A percentile compares a stretch with the other conserved stretches of the same genome.
phyloP scores from a whole-genome alignment of 2,113 vertebrate species.

The Actenoides lindsayi region DNA sequence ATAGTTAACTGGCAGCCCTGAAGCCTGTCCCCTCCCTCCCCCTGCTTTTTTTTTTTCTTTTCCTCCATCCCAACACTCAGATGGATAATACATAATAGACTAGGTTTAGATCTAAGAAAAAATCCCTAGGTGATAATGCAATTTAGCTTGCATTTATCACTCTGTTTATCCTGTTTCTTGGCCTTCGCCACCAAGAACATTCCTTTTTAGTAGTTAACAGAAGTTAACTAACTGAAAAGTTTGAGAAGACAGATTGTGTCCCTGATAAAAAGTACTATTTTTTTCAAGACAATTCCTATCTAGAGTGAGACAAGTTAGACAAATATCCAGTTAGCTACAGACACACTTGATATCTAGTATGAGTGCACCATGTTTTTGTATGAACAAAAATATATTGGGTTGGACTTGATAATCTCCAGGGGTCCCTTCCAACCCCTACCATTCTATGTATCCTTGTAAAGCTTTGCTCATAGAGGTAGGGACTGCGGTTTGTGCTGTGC shows the following conservation, averaged over 20 bases:
- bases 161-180: neutral
- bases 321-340: neutral
- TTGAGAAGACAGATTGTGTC: neutral
- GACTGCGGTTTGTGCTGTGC: too few species aligned
- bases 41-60: neutral
- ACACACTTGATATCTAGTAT: neutral
- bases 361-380: neutral
- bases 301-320: neutral
- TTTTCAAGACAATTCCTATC: neutral
- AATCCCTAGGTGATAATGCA: neutral
- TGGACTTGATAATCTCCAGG: too few species aligned
- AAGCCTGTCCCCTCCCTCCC: fast-evolving
- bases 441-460: too few species aligned
- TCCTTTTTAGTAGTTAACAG: neutral
- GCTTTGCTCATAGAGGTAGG: too few species aligned
- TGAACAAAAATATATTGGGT: neutral
- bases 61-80: neutral
- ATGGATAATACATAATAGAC: neutral
- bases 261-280: neutral
- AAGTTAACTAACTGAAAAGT: neutral
- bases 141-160: neutral
- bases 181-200: neutral
- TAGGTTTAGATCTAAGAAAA: neutral
- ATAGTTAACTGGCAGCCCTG: neutral
- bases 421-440: too few species aligned